phyloP scores from a whole-genome alignment of 2,888 invertebrate species.

The Opisthograptis luteolata region DNA sequence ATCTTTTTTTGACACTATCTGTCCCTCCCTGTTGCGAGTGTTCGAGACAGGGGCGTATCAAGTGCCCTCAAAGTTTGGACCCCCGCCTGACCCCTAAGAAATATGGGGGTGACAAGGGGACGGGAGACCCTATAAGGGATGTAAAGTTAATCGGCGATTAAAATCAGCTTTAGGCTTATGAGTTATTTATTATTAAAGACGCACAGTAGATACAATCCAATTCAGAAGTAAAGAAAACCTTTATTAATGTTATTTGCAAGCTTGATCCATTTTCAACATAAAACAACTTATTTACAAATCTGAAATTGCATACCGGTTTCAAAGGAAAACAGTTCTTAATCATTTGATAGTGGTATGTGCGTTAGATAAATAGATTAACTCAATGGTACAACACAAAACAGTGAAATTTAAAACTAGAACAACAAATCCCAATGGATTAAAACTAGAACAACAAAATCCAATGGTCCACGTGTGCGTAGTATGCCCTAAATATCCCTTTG shows the following conservation, averaged over 20 bases:
- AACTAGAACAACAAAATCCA: no score
- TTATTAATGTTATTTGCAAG: neutral
- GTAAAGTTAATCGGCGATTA: conserved; percentile 46
- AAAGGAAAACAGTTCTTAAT: no score
- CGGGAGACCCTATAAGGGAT: conserved; percentile 42
- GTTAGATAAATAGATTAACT: no score
- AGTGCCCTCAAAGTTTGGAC: conserved; percentile 69
- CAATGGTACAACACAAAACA: no score
- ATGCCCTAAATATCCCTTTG: no score
- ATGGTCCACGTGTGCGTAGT: no score
- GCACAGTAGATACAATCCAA: neutral
- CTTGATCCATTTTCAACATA: no score
- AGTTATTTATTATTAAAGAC: conserved; percentile 13
- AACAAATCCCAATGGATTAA: no score
- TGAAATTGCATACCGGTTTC: no score
- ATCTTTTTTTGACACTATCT: conserved; percentile 84
- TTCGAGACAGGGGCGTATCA: conserved; percentile 76
- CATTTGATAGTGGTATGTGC: no score
- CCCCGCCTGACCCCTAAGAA: conserved; percentile 72
- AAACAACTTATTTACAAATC: no score
- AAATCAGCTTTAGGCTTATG: conserved; percentile 29
- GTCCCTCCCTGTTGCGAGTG: conserved; percentile 70
- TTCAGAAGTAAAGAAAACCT: conserved; percentile 2
- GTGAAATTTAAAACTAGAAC: no score
- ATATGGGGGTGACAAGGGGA: conserved; percentile 56